Evolutionary conservation across 2,113 vertebrate genomes (phyloP), one percentile per base, ranked within the genome.

Genomic region (Ammodramus savannarum): DNA sequence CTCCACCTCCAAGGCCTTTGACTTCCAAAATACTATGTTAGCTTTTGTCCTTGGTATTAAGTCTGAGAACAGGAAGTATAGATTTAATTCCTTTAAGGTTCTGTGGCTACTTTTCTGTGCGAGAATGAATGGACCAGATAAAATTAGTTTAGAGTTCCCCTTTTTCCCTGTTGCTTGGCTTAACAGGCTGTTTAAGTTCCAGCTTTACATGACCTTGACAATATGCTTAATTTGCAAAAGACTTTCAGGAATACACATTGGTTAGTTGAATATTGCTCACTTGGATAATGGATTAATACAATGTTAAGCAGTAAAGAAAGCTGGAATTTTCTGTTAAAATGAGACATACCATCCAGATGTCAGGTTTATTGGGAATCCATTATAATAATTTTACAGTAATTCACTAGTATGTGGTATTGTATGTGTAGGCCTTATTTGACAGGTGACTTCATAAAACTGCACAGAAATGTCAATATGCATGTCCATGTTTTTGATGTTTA

Each of bases 401-500:
- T 93, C 86, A 76, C 72, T 92, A 95, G 92, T 96, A 74, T 89
- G 89, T 95, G 96, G 75, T 96, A 87, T 91, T 94, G 89, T 97
- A 93, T 86, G 93, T 95, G 96, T 96, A 96, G 91, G 89, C 95
- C 83, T 97, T 94, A 94, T 90, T 96, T 97, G 96, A 96, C 90
- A 93, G 88, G 95, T 94, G 94, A 96, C 83, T 88, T 89, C 92
- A 81, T 96, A 76, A 90, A 97, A 93, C 95, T 96, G 95, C 94
- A 97, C 84, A 97, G 83, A 95, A 84, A 74, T 91, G 83, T 95
- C 92, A 87, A 83, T 94, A 92, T 97, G 95, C 95, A 97, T 95
- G 90, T 95, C 89, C 95, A 95, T 90, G 95, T 93, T 97, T 95
- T 95, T 95, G 95, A 93, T 97, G 94, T 96, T 94, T 85, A 94